Evolutionary conservation across 2,888 invertebrate species (phyloP), one percentile per base, ranked within the genome.

Genomic region (Hanleya hanleyi): DNA sequence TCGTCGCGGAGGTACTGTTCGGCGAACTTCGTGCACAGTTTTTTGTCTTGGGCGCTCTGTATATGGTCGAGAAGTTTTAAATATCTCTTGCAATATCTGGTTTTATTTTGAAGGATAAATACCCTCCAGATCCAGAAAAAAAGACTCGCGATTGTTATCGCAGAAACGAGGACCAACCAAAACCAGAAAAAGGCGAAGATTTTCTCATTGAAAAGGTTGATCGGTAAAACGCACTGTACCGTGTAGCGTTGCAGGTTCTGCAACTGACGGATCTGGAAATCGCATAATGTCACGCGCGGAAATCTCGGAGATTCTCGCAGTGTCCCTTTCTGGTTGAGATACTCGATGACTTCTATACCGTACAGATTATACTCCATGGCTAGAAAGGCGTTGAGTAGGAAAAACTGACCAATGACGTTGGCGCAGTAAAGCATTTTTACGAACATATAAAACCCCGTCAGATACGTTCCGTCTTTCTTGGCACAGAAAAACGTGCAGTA

Each of bases 401-500:
- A 88, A 66, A 90, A 84, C 78, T 90, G 90, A 32, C 86, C 83
- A 67, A 89, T 83, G 32, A 88, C 83, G 75, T 89, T 89, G 50
- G 74, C 77, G n/a, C 85, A 80, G 72, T 86, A 88, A 15, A 88
- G 75, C 15, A 83, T 51, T 75, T 89, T 89, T 38, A 84, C 73
- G 69, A 87, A 81, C 26, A 88, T 76, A 75, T 87, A 88, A 47
- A 89, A 79, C 0, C 84, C 84, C 5, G 86, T 82, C 0, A 88
- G 82, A 72, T 84, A 88, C 57, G 84, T 85, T 4, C 88, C 87
- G 50, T 86, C 84, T 12, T 86, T 73, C 67, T 85, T 86, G 62
- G 83, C 84, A 50, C 85, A 84, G 70, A 85, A 82, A 70, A 84
- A 83, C 69, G 84, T 86, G 70, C 82, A 81, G 49, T 84, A 74